Percentiles rank a stretch among this genome's conserved stretches.
These are phyloP conservation scores for Microctonus aethiopoides DNA, from an alignment of 2,888 invertebrate genomes.

Conservation along the genomic window DNA sequence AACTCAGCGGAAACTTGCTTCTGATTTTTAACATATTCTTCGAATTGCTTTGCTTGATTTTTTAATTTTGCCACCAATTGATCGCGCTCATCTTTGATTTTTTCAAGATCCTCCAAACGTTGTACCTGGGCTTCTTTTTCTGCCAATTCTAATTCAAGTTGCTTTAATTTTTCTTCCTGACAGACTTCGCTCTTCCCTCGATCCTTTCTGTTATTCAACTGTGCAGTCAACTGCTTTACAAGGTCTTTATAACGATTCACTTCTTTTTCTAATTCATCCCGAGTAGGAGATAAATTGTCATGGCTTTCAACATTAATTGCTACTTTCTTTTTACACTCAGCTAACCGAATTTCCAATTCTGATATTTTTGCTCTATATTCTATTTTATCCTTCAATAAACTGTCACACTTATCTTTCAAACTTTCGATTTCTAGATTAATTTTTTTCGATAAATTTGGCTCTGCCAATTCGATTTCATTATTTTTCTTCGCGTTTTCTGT, in stretches of 20 bases:
- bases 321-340: constrained; percentile 58
- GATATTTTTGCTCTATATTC: constrained; percentile 69
- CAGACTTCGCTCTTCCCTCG: constrained; percentile 42
- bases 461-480: constrained; percentile 43
- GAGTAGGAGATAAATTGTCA: constrained; percentile 39
- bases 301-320: constrained; percentile 54
- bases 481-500: constrained; percentile 45
- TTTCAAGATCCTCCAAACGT: constrained; percentile 54
- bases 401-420: constrained; percentile 52
- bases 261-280: constrained; percentile 50
- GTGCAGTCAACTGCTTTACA: constrained; percentile 46
- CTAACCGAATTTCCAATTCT: constrained; percentile 68
- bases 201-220: constrained; percentile 46
- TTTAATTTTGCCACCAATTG: constrained; percentile 72
- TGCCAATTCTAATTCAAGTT: constrained; percentile 54
- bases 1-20: constrained; percentile 63
- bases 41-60: constrained; percentile 74
- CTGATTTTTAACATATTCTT: constrained; percentile 73
- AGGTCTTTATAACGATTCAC: constrained; percentile 52
- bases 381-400: constrained; percentile 50
- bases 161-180: constrained; percentile 52
- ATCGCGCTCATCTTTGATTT: constrained; percentile 71
- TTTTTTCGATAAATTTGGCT: constrained; percentile 40
- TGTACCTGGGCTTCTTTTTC: constrained; percentile 51
- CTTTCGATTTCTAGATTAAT: constrained; percentile 52